Base-by-base conservation (phyloP, 1,140 invertebrate species). In the Lamellibrachia luymesi region DNA sequence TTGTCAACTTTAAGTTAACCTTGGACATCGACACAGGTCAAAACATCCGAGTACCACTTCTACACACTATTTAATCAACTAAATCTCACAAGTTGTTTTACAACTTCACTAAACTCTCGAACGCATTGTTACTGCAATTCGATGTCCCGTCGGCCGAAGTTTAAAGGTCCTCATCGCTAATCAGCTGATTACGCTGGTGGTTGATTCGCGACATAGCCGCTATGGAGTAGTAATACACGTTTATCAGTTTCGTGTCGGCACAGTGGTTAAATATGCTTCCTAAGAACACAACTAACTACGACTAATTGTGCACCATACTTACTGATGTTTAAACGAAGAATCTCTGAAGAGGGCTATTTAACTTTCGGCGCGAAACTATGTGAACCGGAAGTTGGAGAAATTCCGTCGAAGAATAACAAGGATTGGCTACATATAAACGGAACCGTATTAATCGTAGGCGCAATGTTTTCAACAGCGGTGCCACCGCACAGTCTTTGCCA, bases 341-440 rank as follows among this genome's bases (percentile, higher is more conserved):
- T 80, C 7, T 80, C 64, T 22, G 64, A 17, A 80, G 64, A 80
- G 64, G 64, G 64, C 64, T 80, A 80, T 80, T 80, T 80, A 80
- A 80, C 64, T 80, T 80, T 80, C 64, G 64, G 64, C 64, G 64
- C 64, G 64, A 80, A 80, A 80, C 64, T 80, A 80, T 80, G 64
- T 80, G 64, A 80, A 80, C 64, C 64, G 64, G 64, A 80, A 80
- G 13, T 80, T 80, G 25, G 64, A 80, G 64, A 80, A 80, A 80
- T 80, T 80, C 25, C 64, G 13, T 80, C 64, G 17, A 80, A 10
- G 64, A 10, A 80, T 17, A 80, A 80, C 64, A 22, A 22, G 64
- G 64, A 80, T 80, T 80, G 64, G 64, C 64, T 17, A 22, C 17
- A 22, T 10, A 2, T 80, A 80, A 80, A 10, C 64, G 64, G 64